Percentiles rank a stretch among this genome's conserved stretches.
Evolutionary conservation across 2,797 vertebrate genomes (phyloP).

Genomic region (Lepus oiostolus): DNA sequence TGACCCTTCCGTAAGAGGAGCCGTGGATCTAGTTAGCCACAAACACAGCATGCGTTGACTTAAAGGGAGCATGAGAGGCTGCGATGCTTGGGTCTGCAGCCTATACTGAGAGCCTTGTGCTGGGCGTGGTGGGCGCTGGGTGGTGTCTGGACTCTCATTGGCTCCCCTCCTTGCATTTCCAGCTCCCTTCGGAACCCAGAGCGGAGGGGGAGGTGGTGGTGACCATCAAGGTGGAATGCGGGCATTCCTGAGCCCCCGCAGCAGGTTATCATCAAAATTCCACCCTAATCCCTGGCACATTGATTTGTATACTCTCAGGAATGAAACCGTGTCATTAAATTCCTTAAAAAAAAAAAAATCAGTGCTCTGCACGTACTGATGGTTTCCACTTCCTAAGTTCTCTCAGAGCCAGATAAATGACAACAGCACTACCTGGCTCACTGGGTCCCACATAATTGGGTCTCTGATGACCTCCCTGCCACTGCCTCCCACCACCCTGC

Average conservation of each 20-base stretch:
- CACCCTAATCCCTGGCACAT: constrained; percentile 39
- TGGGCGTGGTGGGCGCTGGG: neutral
- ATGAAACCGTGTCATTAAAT: constrained; percentile 52
- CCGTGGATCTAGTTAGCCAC: neutral
- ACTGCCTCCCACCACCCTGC: neutral
- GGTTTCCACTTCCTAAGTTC: constrained; percentile 27
- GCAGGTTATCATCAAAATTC: constrained; percentile 68
- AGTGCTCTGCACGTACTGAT: neutral
- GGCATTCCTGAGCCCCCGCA: neutral
- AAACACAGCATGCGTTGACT: neutral
- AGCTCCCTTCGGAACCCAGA: neutral
- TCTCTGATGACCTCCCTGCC: neutral
- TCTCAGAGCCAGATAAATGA: constrained; percentile 5
- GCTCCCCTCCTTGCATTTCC: neutral
- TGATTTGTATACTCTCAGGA: constrained; percentile 22
- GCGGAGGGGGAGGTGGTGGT: neutral
- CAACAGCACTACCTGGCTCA: neutral
- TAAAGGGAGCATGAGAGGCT: neutral
- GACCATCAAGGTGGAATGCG: neutral
- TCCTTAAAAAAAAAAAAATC: neutral
- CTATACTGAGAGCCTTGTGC: neutral
- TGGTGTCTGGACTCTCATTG: neutral
- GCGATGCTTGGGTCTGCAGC: neutral
- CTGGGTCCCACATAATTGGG: neutral
- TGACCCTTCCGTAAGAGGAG: neutral